Percentiles rank a stretch among this genome's conserved stretches.
Conservation (phyloP, 2,888 invertebrate species). For the Elmis aenea region DNA sequence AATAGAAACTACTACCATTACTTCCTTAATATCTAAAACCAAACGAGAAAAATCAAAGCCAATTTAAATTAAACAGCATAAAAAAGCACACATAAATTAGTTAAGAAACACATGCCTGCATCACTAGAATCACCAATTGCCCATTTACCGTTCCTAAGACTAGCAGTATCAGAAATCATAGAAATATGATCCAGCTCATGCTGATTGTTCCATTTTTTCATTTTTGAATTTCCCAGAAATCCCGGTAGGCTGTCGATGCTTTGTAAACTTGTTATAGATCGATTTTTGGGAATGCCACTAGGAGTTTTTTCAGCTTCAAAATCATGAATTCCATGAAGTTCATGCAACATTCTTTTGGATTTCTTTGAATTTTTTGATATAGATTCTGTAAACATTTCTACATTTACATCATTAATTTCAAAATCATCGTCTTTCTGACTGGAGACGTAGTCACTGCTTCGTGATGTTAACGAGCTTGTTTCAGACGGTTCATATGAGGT, state of each 20-base stretch:
- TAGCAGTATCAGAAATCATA: slow-evolving; percentile 23
- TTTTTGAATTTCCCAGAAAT: slow-evolving; percentile 26
- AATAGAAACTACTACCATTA: background rate
- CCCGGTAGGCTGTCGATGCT: slow-evolving; percentile 35
- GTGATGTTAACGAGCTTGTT: slow-evolving; percentile 14
- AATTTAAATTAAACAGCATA: too few species aligned
- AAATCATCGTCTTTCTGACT: slow-evolving; percentile 19
- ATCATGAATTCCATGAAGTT: slow-evolving; percentile 24
- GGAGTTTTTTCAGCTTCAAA: slow-evolving; percentile 12
- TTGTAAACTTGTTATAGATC: slow-evolving; percentile 32
- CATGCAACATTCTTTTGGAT: slow-evolving; percentile 16
- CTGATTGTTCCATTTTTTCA: slow-evolving; percentile 41
- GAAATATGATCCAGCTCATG: slow-evolving; percentile 38
- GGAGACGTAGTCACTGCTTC: slow-evolving; percentile 11
- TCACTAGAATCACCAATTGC: slow-evolving; percentile 40
- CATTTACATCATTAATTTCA: slow-evolving; percentile 26
- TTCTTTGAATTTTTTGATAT: slow-evolving; percentile 10
- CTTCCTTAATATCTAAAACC: background rate
- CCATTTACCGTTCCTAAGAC: slow-evolving; percentile 32
- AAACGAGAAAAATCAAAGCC: too few species aligned
- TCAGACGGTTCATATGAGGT: too few species aligned
- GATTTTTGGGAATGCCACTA: slow-evolving; percentile 7
- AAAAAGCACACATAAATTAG: background rate
- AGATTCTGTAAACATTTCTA: slow-evolving; percentile 21
- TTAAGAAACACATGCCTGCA: slow-evolving; percentile 40